A percentile compares a stretch with the other conserved stretches of the same genome.
Conservation (phyloP, 2,797 vertebrate genomes). For the Tragelaphus eurycerus region DNA sequence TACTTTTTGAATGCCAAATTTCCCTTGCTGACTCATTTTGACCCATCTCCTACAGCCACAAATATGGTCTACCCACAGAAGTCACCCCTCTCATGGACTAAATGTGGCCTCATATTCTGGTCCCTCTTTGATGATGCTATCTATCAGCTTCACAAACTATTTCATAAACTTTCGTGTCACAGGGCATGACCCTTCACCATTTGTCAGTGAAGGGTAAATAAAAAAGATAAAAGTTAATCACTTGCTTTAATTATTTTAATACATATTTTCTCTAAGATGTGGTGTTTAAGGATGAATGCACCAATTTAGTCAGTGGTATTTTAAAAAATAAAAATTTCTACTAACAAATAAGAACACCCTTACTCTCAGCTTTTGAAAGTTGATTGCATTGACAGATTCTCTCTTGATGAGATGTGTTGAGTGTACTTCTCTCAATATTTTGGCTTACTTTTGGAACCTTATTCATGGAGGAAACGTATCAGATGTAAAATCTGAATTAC, state of each 20-base stretch:
- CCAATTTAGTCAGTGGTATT: neutral
- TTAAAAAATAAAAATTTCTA: neutral
- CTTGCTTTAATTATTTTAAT: neutral
- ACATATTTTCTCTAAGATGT: neutral
- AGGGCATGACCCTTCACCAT: neutral
- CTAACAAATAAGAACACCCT: neutral
- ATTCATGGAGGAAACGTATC: conserved; percentile 72
- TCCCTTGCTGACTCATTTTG: neutral
- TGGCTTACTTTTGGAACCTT: conserved; percentile 59
- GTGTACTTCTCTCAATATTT: conserved; percentile 14
- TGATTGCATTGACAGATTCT: conserved; percentile 60
- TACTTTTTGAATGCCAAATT: neutral
- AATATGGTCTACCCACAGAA: neutral
- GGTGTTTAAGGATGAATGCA: neutral
- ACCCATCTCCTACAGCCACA: neutral
- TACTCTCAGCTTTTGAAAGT: neutral
- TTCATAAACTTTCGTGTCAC: neutral
- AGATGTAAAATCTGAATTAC: conserved; percentile 80
- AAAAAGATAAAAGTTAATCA: neutral
- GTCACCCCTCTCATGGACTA: neutral
- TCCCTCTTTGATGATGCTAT: neutral
- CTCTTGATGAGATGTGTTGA: neutral
- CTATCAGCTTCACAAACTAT: neutral
- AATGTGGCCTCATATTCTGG: neutral
- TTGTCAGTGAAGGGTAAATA: neutral